Evolutionary conservation across 2,888 invertebrate genomes (phyloP), one percentile per base, ranked within the genome.

Genomic region (Chloroclystis v-ata): DNA sequence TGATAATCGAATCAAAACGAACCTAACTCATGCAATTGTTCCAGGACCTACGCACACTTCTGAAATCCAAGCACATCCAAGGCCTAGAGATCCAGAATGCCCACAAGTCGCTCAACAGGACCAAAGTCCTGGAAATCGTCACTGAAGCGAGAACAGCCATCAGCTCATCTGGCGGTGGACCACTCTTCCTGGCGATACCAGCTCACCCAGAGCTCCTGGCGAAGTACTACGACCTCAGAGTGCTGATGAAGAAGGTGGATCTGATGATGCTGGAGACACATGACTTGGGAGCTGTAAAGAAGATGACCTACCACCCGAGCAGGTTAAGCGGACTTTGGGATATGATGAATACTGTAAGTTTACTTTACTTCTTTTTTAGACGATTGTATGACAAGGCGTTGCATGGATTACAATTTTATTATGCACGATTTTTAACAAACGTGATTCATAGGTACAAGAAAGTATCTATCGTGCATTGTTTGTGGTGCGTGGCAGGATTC

Each of bases 291-390:
- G 75, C 89, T 28, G 90, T 91, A 59, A 89, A 89, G 64, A 91
- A 92, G 65, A 91, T 91, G 76, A 92, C 94, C 1, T 94, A 91
- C 69, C 94, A 94, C 68, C 93, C 93, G 0, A 93, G 93, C 63
- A 79, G 94, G 46, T 75, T 94, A 57, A 93, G 93, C 69, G 94
- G 94, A 0, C 72, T 93, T 37, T 93, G 93, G 89, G 94, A 94
- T 61, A 92, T 93, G 89, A 90, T 92, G 72, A 94, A 94, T 62
- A 92, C 93, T 67, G 92, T 92, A 72, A 90, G 90, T 67, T 14
- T 8, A 29, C 7, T 9, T 13, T 13, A 4, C 8, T 5, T 13
- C 9, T 30, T 4, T 30, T n/a, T n/a, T n/a, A n/a, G n/a, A n/a
- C n/a, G n/a, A n/a, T n/a, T n/a, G n/a, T n/a, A n/a, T n/a, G n/a